phyloP scores from a whole-genome alignment of 2,797 vertebrate genomes.

The Paramormyrops hopkinsi region DNA sequence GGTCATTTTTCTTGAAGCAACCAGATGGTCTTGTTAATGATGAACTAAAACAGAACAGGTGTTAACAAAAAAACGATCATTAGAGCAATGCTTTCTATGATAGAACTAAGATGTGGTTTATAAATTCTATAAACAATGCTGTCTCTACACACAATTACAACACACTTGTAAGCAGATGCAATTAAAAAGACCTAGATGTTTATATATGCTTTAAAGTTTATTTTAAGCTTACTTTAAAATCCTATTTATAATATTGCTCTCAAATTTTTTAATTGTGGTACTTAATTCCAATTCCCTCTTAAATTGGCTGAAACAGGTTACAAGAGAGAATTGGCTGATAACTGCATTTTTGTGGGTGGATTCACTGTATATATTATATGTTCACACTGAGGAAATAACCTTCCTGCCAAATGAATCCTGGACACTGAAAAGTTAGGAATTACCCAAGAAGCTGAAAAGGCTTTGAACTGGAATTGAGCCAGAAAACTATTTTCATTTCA shows the following conservation, averaged over 20 bases:
- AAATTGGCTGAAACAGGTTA: background rate
- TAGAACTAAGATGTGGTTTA: background rate
- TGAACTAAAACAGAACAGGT: slow-evolving; percentile 22
- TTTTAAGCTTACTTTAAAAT: background rate
- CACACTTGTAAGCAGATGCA: background rate
- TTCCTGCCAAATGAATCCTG: background rate
- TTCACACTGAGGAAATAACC: background rate
- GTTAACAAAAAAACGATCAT: slow-evolving; percentile 19
- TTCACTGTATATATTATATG: background rate
- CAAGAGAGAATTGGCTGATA: background rate
- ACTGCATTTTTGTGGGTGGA: background rate
- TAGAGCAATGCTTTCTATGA: background rate
- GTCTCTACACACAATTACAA: background rate
- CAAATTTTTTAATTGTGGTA: background rate
- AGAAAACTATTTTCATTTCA: slow-evolving; percentile 21
- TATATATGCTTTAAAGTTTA: background rate
- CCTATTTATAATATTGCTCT: background rate
- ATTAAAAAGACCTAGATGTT: slow-evolving; percentile 9
- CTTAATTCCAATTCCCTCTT: background rate
- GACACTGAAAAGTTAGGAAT: background rate
- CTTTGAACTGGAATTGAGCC: background rate
- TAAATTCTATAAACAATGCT: slow-evolving; percentile 2
- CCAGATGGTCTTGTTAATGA: slow-evolving; percentile 22
- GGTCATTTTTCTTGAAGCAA: slow-evolving; percentile 5
- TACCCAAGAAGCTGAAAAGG: background rate